phyloP scores from a whole-genome alignment of 2,113 vertebrate species.

The Odobenus rosmarus region DNA sequence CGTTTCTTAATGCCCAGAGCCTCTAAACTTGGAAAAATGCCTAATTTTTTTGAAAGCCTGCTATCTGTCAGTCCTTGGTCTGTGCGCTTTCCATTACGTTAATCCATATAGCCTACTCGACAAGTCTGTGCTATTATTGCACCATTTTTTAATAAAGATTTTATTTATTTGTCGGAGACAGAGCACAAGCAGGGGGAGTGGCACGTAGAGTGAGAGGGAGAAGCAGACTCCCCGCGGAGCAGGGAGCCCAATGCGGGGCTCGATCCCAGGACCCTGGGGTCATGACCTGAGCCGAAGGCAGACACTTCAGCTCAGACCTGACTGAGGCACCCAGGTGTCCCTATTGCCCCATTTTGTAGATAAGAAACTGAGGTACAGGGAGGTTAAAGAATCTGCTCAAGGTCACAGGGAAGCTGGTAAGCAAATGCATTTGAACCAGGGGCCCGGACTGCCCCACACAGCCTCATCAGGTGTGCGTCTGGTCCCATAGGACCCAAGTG shows the following conservation, averaged over 20 bases:
- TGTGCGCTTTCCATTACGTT: neutral
- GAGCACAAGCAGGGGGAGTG: too few relatives aligned
- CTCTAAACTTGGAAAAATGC: neutral
- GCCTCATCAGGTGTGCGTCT: neutral
- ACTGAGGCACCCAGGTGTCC: too few relatives aligned
- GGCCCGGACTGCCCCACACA: neutral
- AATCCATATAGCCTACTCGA: neutral
- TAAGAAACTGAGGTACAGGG: neutral
- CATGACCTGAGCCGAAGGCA: too few relatives aligned
- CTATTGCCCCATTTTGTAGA: neutral
- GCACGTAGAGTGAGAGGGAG: too few relatives aligned
- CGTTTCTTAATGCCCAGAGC: neutral
- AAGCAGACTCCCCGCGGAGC: too few relatives aligned
- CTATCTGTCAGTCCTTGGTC: neutral
- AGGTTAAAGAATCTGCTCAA: neutral
- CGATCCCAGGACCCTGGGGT: too few relatives aligned
- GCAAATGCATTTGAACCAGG: neutral
- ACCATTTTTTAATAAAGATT: neutral
- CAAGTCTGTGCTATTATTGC: neutral
- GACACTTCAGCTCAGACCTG: too few relatives aligned
- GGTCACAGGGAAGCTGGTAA: neutral
- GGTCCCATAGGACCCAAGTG: neutral
- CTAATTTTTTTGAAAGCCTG: neutral
- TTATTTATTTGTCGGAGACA: too few relatives aligned
- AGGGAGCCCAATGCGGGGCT: too few relatives aligned